Percentiles rank a stretch among this genome's conserved stretches.
phyloP scores from a whole-genome alignment of 1,140 invertebrate species.

The Procambarus clarkii region DNA sequence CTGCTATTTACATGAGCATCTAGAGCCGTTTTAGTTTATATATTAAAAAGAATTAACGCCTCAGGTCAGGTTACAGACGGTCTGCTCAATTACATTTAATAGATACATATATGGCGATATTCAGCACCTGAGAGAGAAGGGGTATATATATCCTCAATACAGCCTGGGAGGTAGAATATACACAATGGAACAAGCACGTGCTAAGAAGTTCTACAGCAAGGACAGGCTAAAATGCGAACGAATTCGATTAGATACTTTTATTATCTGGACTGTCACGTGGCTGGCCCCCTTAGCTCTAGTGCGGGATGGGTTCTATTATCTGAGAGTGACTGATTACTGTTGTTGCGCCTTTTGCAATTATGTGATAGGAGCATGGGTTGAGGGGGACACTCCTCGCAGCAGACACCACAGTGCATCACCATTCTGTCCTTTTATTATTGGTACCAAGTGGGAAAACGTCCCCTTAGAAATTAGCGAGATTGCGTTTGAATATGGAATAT shows the following conservation, averaged over 20 bases:
- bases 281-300: constrained; percentile 84
- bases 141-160: not conserved
- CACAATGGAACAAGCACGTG: not conserved
- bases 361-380: constrained; percentile 84
- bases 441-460: constrained; percentile 81
- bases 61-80: too few species aligned
- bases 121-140: too few species aligned
- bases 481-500: not conserved
- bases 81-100: too few species aligned
- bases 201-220: constrained; percentile 58
- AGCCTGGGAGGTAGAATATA: not conserved
- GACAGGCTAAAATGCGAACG: constrained; percentile 67
- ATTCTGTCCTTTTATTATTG: constrained; percentile 83
- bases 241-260: constrained; percentile 71
- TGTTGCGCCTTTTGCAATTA: constrained; percentile 90
- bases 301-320: constrained; percentile 88
- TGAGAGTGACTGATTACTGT: constrained; percentile 81
- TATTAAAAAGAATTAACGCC: too few species aligned
- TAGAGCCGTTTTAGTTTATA: too few species aligned
- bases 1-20: too few species aligned
- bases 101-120: too few species aligned
- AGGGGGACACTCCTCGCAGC: constrained; percentile 83
- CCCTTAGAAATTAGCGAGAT: constrained; percentile 76
- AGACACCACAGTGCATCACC: constrained; percentile 86
- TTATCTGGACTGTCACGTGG: constrained; percentile 74